Conservation (phyloP, 2,797 vertebrate species). For the Protonibea diacanthus region DNA sequence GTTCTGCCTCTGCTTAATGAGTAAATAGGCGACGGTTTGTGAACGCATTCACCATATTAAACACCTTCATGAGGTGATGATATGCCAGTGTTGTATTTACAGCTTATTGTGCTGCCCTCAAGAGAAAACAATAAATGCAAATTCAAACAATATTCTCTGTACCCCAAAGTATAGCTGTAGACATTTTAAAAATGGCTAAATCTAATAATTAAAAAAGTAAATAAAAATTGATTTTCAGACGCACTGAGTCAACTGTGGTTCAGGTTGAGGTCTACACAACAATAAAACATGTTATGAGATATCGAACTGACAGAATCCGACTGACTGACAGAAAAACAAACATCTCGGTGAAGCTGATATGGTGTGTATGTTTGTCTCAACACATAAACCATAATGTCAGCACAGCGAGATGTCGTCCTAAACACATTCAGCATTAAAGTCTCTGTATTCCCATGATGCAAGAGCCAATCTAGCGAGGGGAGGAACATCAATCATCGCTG, state of each 20-base stretch:
- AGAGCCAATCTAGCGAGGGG: slow-evolving; percentile 52
- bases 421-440: slow-evolving; percentile 51
- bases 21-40: not conserved
- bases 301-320: slow-evolving; percentile 10
- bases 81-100: not conserved
- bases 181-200: not conserved
- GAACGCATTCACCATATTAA: not conserved
- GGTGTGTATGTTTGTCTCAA: slow-evolving; percentile 34
- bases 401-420: slow-evolving; percentile 20
- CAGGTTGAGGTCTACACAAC: not conserved
- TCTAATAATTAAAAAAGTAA: not conserved
- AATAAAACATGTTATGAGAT: not conserved
- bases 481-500: slow-evolving; percentile 69
- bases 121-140: not conserved
- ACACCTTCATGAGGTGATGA: not conserved
- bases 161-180: not conserved
- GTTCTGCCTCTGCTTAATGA: not conserved
- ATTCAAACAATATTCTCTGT: slow-evolving; percentile 6
- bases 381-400: slow-evolving; percentile 34
- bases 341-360: not conserved
- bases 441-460: slow-evolving; percentile 65
- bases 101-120: not conserved
- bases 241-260: not conserved
- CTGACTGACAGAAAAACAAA: slow-evolving; percentile 13
- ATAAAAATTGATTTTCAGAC: not conserved